Evolutionary conservation across 2,888 invertebrate species (phyloP), one percentile per base, ranked within the genome.

Genomic region (Disparrhopalites patrizii): DNA sequence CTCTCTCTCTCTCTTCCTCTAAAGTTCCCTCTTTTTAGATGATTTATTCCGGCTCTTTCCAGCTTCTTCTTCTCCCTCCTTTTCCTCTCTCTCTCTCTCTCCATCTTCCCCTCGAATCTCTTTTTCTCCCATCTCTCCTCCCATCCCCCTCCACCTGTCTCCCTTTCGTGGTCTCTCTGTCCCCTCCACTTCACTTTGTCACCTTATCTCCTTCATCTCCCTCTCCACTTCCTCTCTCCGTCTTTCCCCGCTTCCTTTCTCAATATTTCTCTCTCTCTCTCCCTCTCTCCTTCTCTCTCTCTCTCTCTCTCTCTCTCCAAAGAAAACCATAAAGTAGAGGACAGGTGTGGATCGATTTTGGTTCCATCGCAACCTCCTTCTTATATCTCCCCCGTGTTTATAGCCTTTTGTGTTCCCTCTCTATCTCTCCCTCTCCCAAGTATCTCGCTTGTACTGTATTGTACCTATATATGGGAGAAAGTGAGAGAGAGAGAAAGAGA

Each of bases 271-370:
- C 40, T 33, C 36, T 33, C 55, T 4, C 33, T 33, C 55, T 55
- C 55, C 36, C 33, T 33, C 36, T 55, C 55, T 55, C 31, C 28
- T 23, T 33, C 30, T 36, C 23, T 23, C 23, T 23, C 33, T 15
- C 31, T 13, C 30, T 31, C 36, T 56, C 31, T 36, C 20, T 30
- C 20, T 28, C 33, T 30, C 33, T n/a, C 8, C 18, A 20, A 33
- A 56, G 33, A 56, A 56, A 56, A 36, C 27, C 40, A 57, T 57
- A 47, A 54, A 54, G 31, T 23, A 50, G 43, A 47, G 60, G 47
- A 61, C 60, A 61, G 50, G 50, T 50, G 60, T 61, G 60, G 50
- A 61, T 61, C 60, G 60, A 61, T 61, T 50, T 50, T 50, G 31
- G 60, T 61, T 61, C 43, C 50, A 50, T 30, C 47, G 60, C 43